Percentiles rank a stretch among this genome's conserved stretches.
phyloP scores from a whole-genome alignment of 2,113 vertebrate species.

The Brienomyrus longianalis region DNA sequence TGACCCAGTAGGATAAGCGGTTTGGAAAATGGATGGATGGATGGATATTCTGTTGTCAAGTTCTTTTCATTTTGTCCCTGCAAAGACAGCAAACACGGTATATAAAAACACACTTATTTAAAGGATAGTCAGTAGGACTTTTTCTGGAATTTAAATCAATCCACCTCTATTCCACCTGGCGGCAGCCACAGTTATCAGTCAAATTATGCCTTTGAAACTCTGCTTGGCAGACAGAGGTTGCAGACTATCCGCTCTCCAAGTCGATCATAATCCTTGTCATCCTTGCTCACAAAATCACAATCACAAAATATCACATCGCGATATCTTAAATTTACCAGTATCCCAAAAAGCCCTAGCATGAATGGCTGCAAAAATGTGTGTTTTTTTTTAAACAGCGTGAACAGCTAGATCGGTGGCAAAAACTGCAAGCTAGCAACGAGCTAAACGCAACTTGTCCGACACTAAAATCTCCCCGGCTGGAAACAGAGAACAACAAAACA shows the following conservation, averaged over 20 bases:
- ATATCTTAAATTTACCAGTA: too few relatives aligned
- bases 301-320: too few relatives aligned
- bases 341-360: too few relatives aligned
- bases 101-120: background rate
- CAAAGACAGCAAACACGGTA: background rate
- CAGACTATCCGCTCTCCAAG: background rate
- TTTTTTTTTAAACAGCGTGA: too few relatives aligned
- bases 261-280: too few relatives aligned
- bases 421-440: too few relatives aligned
- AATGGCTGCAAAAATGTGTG: too few relatives aligned
- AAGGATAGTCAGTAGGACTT: background rate
- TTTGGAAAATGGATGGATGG: too few relatives aligned
- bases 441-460: background rate
- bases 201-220: background rate
- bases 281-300: too few relatives aligned
- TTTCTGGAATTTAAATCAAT: background rate
- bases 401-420: too few relatives aligned
- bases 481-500: background rate
- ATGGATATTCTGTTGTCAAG: background rate
- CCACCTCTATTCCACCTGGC: background rate
- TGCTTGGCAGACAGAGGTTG: too few relatives aligned
- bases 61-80: background rate
- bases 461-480: background rate
- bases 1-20: too few relatives aligned
- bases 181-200: background rate